phyloP scores from a whole-genome alignment of 2,113 vertebrate species.

The Ictalurus furcatus region DNA sequence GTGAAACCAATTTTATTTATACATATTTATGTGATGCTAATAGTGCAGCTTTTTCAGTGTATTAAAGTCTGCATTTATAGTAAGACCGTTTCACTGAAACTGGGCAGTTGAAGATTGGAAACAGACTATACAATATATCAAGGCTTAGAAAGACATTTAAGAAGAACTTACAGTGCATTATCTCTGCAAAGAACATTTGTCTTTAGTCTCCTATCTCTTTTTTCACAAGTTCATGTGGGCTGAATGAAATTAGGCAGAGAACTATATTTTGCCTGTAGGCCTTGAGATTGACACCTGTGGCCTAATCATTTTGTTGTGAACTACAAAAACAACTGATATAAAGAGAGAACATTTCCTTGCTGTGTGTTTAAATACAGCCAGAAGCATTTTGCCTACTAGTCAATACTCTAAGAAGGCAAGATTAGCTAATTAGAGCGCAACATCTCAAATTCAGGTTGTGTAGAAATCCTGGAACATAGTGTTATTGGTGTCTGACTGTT shows the following conservation, averaged over 20 bases:
- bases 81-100: neutral
- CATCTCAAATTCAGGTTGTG: neutral
- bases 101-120: neutral
- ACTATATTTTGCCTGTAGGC: neutral
- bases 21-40: too few species aligned
- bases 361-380: neutral
- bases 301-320: neutral
- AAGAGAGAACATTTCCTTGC: neutral
- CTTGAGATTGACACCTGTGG: neutral
- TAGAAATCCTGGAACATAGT: neutral
- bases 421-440: neutral
- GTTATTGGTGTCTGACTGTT: neutral
- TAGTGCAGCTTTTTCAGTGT: too few species aligned
- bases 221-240: neutral
- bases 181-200: neutral
- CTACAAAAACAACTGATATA: neutral
- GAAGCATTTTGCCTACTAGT: neutral
- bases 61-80: too few species aligned
- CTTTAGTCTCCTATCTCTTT: neutral
- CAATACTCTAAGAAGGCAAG: neutral
- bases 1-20: too few species aligned
- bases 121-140: neutral
- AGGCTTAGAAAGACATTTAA: neutral
- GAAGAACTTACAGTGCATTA: neutral
- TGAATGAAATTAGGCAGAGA: neutral